Evolutionary conservation across 2,888 invertebrate species (phyloP).

Genomic region (Julus scanicus): DNA sequence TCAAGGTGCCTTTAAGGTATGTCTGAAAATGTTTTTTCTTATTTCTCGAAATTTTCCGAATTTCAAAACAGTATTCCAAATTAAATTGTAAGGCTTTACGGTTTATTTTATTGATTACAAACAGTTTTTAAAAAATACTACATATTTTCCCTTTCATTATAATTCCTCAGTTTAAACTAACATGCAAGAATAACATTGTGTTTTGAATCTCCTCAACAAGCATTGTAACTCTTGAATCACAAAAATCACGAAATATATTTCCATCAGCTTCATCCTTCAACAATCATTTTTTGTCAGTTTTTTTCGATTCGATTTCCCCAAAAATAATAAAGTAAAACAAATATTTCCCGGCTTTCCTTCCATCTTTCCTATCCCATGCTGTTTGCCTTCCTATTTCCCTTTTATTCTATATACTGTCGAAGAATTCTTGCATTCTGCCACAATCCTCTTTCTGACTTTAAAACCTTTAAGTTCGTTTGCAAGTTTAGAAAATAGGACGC

Average conservation of each 20-base stretch:
- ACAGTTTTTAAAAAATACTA: too few relatives aligned
- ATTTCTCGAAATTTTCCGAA: too few relatives aligned
- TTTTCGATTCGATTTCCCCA: not conserved
- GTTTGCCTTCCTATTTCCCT: not conserved
- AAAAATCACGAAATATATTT: not conserved
- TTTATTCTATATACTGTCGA: not conserved
- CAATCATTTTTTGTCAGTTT: not conserved
- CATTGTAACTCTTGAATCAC: not conserved
- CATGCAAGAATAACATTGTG: too few relatives aligned
- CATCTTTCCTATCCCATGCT: not conserved
- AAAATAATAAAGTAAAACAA: constrained; percentile 25
- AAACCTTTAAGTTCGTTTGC: not conserved
- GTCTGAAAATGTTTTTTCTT: too few relatives aligned
- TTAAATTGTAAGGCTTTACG: too few relatives aligned
- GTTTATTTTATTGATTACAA: too few relatives aligned
- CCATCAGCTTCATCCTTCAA: constrained; percentile 1
- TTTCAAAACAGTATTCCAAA: too few relatives aligned
- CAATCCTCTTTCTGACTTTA: not conserved
- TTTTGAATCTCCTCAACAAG: not conserved
- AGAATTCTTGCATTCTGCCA: not conserved
- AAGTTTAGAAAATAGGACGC: too few relatives aligned
- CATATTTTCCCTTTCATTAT: too few relatives aligned
- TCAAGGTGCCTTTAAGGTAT: too few relatives aligned
- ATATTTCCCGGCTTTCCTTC: not conserved
- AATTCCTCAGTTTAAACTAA: too few relatives aligned